A percentile compares a stretch with the other conserved stretches of the same genome.
phyloP scores from a whole-genome alignment of 2,888 invertebrate genomes.

The Andrena fulva region DNA sequence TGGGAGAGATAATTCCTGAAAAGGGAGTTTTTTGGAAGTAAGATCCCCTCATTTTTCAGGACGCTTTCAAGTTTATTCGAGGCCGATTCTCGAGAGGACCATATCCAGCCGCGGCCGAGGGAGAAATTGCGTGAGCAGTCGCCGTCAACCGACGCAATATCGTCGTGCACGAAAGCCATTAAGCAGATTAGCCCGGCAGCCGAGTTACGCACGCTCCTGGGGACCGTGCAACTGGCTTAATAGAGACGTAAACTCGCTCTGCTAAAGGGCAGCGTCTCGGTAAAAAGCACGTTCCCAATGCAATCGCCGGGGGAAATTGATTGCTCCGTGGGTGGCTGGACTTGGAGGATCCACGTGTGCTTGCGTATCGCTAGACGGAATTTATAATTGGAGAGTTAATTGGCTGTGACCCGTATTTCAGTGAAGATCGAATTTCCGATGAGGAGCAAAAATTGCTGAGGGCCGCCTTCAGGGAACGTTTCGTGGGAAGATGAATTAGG shows the following conservation, averaged over 20 bases:
- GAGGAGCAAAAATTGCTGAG: neutral
- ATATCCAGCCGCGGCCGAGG: neutral
- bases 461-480: neutral
- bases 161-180: conserved; percentile 78
- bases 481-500: too few species aligned
- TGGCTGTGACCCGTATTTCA: conserved; percentile 73
- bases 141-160: conserved; percentile 55
- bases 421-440: conserved; percentile 3
- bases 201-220: conserved; percentile 70
- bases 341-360: neutral
- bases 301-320: conserved; percentile 75
- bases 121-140: conserved; percentile 56
- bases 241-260: conserved; percentile 76
- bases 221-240: conserved; percentile 64
- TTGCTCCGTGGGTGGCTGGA: conserved; percentile 70
- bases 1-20: too few species aligned
- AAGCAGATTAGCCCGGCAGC: conserved; percentile 76
- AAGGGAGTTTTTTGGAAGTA: neutral
- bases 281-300: conserved; percentile 73
- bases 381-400: conserved; percentile 83
- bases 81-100: neutral
- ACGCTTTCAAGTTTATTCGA: conserved; percentile 3
- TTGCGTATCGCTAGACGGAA: conserved; percentile 67
- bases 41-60: neutral
- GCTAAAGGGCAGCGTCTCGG: conserved; percentile 54